Percentiles rank a stretch among this genome's conserved stretches.
Evolutionary conservation across 1,140 invertebrate species (phyloP).

Genomic region (Tetragnatha versicolor): DNA sequence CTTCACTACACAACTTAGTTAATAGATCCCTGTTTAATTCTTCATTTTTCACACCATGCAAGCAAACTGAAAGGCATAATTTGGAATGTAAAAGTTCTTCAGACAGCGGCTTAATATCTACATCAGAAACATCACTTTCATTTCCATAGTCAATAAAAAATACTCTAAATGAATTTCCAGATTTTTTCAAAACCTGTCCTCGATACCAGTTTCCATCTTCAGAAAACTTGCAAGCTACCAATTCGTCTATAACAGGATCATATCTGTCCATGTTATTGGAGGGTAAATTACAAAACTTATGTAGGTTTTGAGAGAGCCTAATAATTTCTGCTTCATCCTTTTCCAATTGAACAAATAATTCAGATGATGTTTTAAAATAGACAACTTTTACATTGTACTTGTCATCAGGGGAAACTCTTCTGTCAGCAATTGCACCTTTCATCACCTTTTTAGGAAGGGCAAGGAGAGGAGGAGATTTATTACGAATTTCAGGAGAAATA

Average conservation of each 20-base stretch:
- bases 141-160: slow-evolving; percentile 42
- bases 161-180: background rate
- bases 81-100: background rate
- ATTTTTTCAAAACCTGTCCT: slow-evolving; percentile 9
- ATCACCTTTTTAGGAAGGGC: background rate
- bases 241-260: slow-evolving; percentile 13
- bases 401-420: background rate
- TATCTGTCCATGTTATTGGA: background rate
- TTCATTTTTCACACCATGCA: slow-evolving; percentile 17
- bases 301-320: background rate
- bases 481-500: background rate
- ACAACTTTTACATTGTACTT: slow-evolving; percentile 24
- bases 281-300: slow-evolving; percentile 6
- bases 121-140: background rate
- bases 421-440: background rate
- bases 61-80: slow-evolving; percentile 12
- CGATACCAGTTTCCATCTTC: slow-evolving; percentile 39
- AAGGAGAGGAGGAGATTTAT: background rate
- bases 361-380: background rate
- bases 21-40: background rate
- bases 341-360: slow-evolving; percentile 21
- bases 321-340: background rate
- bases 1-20: background rate
- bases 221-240: slow-evolving; percentile 26
- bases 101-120: slow-evolving; percentile 7